Evolutionary conservation across 2,888 invertebrate genomes (phyloP).

Genomic region (Drosophila gaucha): DNA sequence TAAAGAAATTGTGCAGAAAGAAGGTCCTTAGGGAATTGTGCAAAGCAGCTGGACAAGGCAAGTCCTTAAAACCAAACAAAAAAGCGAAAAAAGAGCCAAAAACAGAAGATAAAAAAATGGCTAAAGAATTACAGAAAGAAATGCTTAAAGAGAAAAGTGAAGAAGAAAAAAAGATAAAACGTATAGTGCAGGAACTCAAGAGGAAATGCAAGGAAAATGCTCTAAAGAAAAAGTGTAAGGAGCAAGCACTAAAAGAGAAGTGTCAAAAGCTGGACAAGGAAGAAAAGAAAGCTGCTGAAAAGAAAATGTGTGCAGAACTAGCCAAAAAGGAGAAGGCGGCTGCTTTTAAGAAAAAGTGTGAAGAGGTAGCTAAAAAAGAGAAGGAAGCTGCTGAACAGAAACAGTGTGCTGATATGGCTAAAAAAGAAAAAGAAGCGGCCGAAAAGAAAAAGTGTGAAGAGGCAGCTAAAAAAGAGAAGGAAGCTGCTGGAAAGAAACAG

Average conservation of each 20-base stretch:
- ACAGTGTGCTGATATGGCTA: neutral
- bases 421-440: neutral
- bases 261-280: neutral
- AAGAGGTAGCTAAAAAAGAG: neutral
- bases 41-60: neutral
- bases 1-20: slow-evolving; percentile 11
- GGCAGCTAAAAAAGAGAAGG: neutral
- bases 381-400: neutral
- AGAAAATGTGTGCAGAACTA: neutral
- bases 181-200: neutral
- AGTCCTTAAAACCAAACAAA: neutral
- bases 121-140: neutral
- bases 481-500: neutral
- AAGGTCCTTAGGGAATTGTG: slow-evolving; percentile 26
- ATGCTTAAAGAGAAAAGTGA: neutral
- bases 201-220: neutral
- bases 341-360: neutral
- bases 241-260: no score
- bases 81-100: neutral
- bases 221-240: neutral
- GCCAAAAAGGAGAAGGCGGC: neutral
- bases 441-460: neutral
- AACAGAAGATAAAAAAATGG: neutral
- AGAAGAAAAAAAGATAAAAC: neutral
- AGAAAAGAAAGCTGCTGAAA: neutral